These are phyloP conservation scores for Uloborus plumipes DNA, from an alignment of 2,888 invertebrate genomes.

Conservation along the genomic window DNA sequence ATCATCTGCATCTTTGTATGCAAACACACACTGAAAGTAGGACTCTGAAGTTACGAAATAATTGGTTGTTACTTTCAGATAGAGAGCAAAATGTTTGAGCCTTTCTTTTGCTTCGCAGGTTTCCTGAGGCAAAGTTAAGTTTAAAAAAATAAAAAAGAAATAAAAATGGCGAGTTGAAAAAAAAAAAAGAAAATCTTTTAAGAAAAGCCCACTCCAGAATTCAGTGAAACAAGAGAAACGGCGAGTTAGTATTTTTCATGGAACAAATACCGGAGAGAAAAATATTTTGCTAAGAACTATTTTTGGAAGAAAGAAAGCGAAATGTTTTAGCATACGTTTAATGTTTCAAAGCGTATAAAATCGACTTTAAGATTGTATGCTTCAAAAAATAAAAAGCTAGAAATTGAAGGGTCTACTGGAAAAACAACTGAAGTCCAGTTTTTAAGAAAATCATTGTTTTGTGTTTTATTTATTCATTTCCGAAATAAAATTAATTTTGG, in stretches of 20 bases:
- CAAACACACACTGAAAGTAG: constrained; percentile 45
- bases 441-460: too few species aligned
- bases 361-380: too few species aligned
- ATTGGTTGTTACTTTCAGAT: constrained; percentile 55
- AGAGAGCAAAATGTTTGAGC: constrained; percentile 13
- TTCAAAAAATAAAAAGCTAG: too few species aligned
- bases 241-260: background rate
- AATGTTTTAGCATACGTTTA: background rate
- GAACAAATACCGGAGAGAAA: background rate
- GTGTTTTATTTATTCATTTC: too few species aligned
- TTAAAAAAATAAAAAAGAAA: background rate
- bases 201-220: constrained; percentile 33
- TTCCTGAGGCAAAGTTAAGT: background rate
- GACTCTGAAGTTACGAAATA: constrained; percentile 59
- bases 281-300: constrained; percentile 1
- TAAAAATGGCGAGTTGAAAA: background rate
- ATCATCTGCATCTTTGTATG: background rate
- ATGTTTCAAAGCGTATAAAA: too few species aligned
- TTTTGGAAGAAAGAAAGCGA: background rate
- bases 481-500: too few species aligned
- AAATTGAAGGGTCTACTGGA: too few species aligned
- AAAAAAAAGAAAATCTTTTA: constrained; percentile 12
- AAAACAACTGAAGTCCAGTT: too few species aligned
- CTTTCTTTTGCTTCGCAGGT: background rate
- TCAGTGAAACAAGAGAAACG: constrained; percentile 49